phyloP scores from a whole-genome alignment of 2,797 vertebrate genomes.

The Microcaecilia unicolor region DNA sequence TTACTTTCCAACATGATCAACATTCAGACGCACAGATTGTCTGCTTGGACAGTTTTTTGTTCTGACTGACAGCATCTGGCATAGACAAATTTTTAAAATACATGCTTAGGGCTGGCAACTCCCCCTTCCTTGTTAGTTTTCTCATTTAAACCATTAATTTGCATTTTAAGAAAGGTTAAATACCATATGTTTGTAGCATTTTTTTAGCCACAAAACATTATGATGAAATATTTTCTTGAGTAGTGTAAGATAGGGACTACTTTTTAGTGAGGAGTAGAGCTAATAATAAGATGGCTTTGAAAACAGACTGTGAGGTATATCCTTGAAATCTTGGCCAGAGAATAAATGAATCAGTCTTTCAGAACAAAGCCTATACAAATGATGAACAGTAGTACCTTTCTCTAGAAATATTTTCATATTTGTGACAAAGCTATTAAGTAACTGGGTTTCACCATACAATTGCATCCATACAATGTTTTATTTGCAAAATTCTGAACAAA shows the following conservation, averaged over 20 bases:
- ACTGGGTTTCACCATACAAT: too few relatives aligned
- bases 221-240: constrained; percentile 64
- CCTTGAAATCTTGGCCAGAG: too few relatives aligned
- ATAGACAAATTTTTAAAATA: constrained; percentile 79
- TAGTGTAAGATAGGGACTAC: constrained; percentile 50
- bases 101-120: constrained; percentile 65
- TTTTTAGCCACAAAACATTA: constrained; percentile 61
- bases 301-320: constrained; percentile 12
- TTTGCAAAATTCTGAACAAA: too few relatives aligned
- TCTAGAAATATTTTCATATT: too few relatives aligned
- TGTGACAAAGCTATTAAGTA: too few relatives aligned
- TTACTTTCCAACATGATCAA: constrained; percentile 80
- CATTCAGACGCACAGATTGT: constrained; percentile 96
- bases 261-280: constrained; percentile 57
- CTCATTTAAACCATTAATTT: constrained; percentile 65
- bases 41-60: constrained; percentile 86
- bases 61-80: constrained; percentile 95
- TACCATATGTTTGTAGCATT: constrained; percentile 57
- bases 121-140: constrained; percentile 68
- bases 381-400: too few relatives aligned
- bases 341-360: too few relatives aligned
- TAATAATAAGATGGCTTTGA: constrained; percentile 55
- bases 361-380: too few relatives aligned
- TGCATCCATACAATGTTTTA: too few relatives aligned
- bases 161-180: constrained; percentile 64